Base-by-base conservation (phyloP, 2,797 vertebrate species). In the Echeneis naucrates region DNA sequence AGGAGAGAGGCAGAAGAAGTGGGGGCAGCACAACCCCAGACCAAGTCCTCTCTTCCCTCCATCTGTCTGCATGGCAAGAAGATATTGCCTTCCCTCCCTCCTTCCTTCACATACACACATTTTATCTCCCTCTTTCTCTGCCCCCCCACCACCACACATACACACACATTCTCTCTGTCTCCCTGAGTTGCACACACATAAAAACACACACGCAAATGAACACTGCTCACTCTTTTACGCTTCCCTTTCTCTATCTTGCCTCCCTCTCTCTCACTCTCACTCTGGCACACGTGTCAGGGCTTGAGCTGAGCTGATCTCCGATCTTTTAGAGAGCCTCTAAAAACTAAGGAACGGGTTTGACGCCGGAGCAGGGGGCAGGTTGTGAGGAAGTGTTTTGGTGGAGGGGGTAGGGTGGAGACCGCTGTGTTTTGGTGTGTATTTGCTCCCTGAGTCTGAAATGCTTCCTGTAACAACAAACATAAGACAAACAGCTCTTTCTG, bases 281-380 rank as follows among this genome's bases (percentile, higher is more conserved):
- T 65, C 77, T n/a, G 56, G 47, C 88, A 84, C 92, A 93, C 90
- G 87, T 93, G 92, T 94, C 88, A 80, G 88, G 91, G 87, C 92
- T 93, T 91, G 92, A 92, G 88, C 85, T 83, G 88, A 89, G 87
- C 85, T 72, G 75, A 79, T 92, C 90, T 92, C 75, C 91, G 88
- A 91, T 94, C 91, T 91, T 90, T 80, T 87, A 59, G 91, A 89
- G 90, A 91, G 84, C 73, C 82, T 92, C 82, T 63, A 78, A 68
- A 77, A 85, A 81, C 84, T 52, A 68, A 24, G 48, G 38, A n/a
- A n/a, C 44, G 51, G 37, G 44, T 30, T n/a, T n/a, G n/a, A n/a
- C n/a, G n/a, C n/a, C n/a, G n/a, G 63, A 55, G 12, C 14, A 42
- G 27, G 16, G 12, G 32, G 65, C 2, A 44, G 65, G 59, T 67